Percentiles rank a stretch among this genome's conserved stretches.
Conservation (phyloP, 1,140 invertebrate genomes). For the Agrypnia vestita region DNA sequence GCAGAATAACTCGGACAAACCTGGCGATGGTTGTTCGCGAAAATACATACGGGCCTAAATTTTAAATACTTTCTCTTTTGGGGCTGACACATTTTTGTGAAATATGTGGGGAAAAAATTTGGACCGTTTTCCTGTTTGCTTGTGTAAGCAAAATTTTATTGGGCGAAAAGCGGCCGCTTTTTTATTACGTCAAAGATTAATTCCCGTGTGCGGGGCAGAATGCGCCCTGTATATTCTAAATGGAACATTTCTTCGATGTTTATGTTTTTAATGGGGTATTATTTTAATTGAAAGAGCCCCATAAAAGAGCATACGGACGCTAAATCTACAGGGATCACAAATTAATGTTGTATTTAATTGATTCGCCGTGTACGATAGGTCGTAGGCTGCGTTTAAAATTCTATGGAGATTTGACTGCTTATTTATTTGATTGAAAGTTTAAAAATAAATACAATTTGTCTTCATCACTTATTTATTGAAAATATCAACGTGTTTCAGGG, state of each 20-base stretch:
- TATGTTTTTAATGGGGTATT: slow-evolving; percentile 48
- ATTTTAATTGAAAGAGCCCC: slow-evolving; percentile 45
- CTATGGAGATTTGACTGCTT: slow-evolving; percentile 5
- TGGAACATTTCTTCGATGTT: slow-evolving; percentile 44
- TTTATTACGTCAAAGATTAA: slow-evolving; percentile 50
- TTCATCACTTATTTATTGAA: too few species aligned
- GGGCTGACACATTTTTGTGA: slow-evolving; percentile 37
- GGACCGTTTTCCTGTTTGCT: slow-evolving; percentile 36
- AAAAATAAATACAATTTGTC: too few species aligned
- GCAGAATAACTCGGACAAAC: slow-evolving; percentile 37
- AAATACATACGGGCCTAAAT: not conserved
- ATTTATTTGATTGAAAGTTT: slow-evolving; percentile 11
- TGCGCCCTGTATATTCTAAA: slow-evolving; percentile 38
- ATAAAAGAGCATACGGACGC: slow-evolving; percentile 41
- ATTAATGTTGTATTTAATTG: slow-evolving; percentile 43
- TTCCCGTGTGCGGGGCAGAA: slow-evolving; percentile 21
- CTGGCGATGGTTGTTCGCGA: slow-evolving; percentile 25
- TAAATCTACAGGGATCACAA: slow-evolving; percentile 43
- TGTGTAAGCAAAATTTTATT: slow-evolving; percentile 51
- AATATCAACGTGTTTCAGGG: too few species aligned
- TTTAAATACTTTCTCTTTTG: slow-evolving; percentile 34
- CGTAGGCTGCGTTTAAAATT: slow-evolving; percentile 20
- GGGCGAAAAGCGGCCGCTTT: slow-evolving; percentile 39
- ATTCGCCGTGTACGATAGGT: slow-evolving; percentile 29
- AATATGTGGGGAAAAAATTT: slow-evolving; percentile 34